Base-by-base conservation (phyloP, 2,113 vertebrate species). In the Collichthys lucidus region DNA sequence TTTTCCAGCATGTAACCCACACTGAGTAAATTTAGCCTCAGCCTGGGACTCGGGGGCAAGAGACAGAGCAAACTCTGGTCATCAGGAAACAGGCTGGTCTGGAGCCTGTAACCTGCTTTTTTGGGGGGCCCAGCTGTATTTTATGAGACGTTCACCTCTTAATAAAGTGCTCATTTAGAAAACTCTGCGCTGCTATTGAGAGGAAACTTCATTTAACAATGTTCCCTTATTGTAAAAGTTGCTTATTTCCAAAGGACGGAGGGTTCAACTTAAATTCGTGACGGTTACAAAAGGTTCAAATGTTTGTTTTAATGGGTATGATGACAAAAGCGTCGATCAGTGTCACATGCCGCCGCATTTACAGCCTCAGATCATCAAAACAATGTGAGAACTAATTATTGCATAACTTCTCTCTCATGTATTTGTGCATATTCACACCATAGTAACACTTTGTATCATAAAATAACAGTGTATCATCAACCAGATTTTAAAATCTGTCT, bases 1-100 rank as follows among this genome's bases (percentile, higher is more conserved):
- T 83, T 71, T 56, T 86, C 31, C 79, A 57, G 77, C 26, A 4
- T 66, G 55, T 66, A 77, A 82, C 83, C 82, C 79, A 71, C 66
- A 55, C 56, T 2, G 82, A 61, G 74, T 92, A 92, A 88, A 93
- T 89, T 86, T 92, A 92, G 90, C 74, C 66, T 56, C 24, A 1
- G 81, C 78, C 83, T 89, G 89, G 89, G 89, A 92, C 67, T 44
- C 12, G 4, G 11, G 35, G 35, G 35, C 46, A 55, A 19, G 49
- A 46, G 44, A 46, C 62, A n/a, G 57, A 61, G 20, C 46, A n/a
- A 72, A 29, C 63, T 19, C 11, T 52, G 85, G 83, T 64, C 69
- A 82, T 68, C 74, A 42, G 78, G 83, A 90, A 79, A 65, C 69
- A 0, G 52, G 35, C 35, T 55, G 31, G 72, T 74, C 56, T 2